Percentiles rank a stretch among this genome's conserved stretches.
phyloP scores from a whole-genome alignment of 2,797 vertebrate species.

The Pterois miles region DNA sequence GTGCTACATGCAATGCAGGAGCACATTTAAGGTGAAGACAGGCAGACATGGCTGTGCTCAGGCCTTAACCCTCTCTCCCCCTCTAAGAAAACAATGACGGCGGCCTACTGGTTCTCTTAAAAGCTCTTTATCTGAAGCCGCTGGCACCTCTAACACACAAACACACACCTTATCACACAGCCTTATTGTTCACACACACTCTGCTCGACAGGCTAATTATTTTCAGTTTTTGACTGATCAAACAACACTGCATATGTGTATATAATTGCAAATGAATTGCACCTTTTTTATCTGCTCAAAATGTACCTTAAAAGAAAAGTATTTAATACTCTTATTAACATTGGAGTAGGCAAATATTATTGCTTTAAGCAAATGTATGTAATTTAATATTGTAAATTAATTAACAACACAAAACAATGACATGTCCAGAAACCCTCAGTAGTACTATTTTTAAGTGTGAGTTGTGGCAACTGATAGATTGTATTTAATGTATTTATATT shows the following conservation, averaged over 20 bases:
- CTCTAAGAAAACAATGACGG: background rate
- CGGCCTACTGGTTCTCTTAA: background rate
- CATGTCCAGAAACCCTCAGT: too few relatives aligned
- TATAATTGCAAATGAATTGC: too few relatives aligned
- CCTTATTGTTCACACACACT: background rate
- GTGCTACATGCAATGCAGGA: background rate
- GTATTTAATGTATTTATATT: background rate
- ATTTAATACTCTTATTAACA: too few relatives aligned
- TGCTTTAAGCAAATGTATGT: too few relatives aligned
- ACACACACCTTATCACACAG: background rate
- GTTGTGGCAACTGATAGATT: background rate
- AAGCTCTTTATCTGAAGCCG: slow-evolving; percentile 1
- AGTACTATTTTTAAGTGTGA: background rate
- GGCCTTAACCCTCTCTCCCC: background rate
- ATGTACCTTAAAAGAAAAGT: too few relatives aligned
- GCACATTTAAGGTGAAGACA: background rate
- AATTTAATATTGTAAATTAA: too few relatives aligned
- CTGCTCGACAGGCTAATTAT: background rate
- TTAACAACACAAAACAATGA: too few relatives aligned
- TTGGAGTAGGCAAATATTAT: too few relatives aligned
- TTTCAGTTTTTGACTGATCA: background rate
- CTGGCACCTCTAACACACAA: background rate
- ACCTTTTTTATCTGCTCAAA: too few relatives aligned
- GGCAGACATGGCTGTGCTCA: background rate
- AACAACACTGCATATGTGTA: too few relatives aligned